Conservation (phyloP, 2,797 vertebrate species). For the Clarias fuscus region DNA sequence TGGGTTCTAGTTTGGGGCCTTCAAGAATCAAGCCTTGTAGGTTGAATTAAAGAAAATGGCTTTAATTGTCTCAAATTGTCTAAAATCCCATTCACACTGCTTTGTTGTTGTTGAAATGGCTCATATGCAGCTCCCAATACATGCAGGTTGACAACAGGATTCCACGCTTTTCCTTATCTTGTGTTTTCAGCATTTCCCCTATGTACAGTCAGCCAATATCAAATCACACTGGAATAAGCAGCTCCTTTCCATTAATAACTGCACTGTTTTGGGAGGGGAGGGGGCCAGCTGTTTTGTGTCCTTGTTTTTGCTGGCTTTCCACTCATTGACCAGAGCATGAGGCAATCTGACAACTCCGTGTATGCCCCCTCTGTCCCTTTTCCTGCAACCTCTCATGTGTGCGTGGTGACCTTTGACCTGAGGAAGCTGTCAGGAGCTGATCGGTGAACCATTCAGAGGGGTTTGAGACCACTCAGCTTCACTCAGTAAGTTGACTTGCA, state of each 20-base stretch:
- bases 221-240: conserved; percentile 49
- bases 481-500: conserved; percentile 8
- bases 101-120: conserved; percentile 10
- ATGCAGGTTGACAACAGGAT: conserved; percentile 15
- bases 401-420: conserved; percentile 57
- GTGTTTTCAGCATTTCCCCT: conserved; percentile 49
- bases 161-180: conserved; percentile 36
- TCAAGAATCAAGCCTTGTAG: too few relatives aligned
- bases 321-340: conserved; percentile 36
- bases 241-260: conserved; percentile 58
- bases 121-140: not conserved
- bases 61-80: not conserved
- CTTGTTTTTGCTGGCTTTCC: conserved; percentile 45
- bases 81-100: not conserved
- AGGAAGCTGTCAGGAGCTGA: conserved; percentile 55
- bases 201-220: conserved; percentile 37
- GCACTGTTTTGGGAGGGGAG: conserved; percentile 27
- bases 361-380: conserved; percentile 44
- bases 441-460: conserved; percentile 41
- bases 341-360: conserved; percentile 40
- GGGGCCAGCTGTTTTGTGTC: conserved; percentile 46
- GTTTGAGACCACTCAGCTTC: conserved; percentile 17
- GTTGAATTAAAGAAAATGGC: not conserved
- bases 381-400: conserved; percentile 55
- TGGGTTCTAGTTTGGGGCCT: too few relatives aligned